These are phyloP conservation scores for Garrulus glandarius DNA, from an alignment of 2,797 vertebrate genomes.

Conservation along the genomic window DNA sequence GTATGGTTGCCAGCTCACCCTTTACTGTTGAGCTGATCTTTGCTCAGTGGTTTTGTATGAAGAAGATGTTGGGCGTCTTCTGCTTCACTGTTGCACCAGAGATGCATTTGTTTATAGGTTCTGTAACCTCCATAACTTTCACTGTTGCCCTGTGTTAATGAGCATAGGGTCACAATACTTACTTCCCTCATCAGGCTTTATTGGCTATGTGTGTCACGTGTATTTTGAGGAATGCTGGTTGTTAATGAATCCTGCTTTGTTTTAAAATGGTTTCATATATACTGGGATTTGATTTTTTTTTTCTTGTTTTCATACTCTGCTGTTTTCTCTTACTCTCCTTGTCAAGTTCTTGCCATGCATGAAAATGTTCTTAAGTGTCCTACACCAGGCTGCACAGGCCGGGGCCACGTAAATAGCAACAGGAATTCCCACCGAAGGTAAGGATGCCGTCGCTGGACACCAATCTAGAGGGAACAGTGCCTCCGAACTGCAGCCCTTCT, in stretches of 20 bases:
- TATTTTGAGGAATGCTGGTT: conserved; percentile 68
- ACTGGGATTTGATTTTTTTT: conserved; percentile 81
- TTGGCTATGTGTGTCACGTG: conserved; percentile 67
- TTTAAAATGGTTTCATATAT: conserved; percentile 67
- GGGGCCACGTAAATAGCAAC: conserved; percentile 99
- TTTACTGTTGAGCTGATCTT: not conserved
- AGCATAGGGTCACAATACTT: conserved; percentile 15
- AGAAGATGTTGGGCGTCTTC: not conserved
- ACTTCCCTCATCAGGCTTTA: conserved; percentile 57
- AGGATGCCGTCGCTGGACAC: conserved; percentile 68
- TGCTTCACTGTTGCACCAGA: conserved; percentile 22
- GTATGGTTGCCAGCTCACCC: not conserved
- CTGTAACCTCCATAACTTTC: conserved; percentile 35
- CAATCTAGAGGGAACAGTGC: conserved; percentile 34
- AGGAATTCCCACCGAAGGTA: conserved; percentile 99
- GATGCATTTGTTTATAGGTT: conserved; percentile 14
- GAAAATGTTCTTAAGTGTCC: conserved; percentile 99
- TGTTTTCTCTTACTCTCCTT: conserved; percentile 85
- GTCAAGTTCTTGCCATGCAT: conserved; percentile 99
- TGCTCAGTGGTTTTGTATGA: not conserved
- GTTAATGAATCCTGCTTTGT: conserved; percentile 65
- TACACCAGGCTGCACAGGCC: conserved; percentile 99
- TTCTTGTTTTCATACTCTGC: conserved; percentile 86
- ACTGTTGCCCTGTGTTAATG: conserved; percentile 40
- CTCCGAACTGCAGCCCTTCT: conserved; percentile 57